A percentile compares a stretch with the other conserved stretches of the same genome.
Conservation (phyloP, 2,113 vertebrate species). For the Misgurnus anguillicaudatus region DNA sequence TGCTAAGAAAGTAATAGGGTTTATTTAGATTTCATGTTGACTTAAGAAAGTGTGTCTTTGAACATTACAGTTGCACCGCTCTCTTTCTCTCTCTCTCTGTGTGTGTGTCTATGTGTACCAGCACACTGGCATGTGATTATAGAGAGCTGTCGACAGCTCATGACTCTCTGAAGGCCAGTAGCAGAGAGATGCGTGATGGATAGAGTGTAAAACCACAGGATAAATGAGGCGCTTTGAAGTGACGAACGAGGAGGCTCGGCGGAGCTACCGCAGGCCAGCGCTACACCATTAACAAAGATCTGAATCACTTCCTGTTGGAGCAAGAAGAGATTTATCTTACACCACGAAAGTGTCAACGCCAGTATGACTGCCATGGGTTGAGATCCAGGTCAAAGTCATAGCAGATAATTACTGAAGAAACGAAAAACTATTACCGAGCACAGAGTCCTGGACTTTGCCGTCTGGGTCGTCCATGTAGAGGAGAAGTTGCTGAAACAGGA, state of each 20-base stretch:
- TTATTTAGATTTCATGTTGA: background rate
- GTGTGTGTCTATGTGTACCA: conserved; percentile 19
- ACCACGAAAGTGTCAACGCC: background rate
- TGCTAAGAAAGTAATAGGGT: background rate
- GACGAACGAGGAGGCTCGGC: conserved; percentile 39
- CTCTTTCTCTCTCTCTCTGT: too few relatives aligned
- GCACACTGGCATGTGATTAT: conserved; percentile 25
- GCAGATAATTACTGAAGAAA: background rate
- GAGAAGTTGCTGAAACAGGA: conserved; percentile 87
- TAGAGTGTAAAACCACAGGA: conserved; percentile 56
- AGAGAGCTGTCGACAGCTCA: conserved; percentile 35
- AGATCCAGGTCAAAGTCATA: background rate
- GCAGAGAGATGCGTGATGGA: conserved; percentile 57
- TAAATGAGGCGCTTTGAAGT: conserved; percentile 55
- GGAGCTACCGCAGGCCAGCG: conserved; percentile 39
- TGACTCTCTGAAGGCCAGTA: conserved; percentile 45
- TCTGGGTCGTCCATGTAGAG: conserved; percentile 89
- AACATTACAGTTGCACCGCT: background rate
- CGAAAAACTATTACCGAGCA: conserved; percentile 76
- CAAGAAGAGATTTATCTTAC: conserved; percentile 27
- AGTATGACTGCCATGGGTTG: background rate
- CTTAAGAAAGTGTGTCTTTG: background rate
- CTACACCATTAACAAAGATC: background rate
- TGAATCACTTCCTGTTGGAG: conserved; percentile 9
- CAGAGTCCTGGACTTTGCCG: conserved; percentile 72